phyloP scores from a whole-genome alignment of 2,888 invertebrate genomes.

The Ceraclea dissimilis region DNA sequence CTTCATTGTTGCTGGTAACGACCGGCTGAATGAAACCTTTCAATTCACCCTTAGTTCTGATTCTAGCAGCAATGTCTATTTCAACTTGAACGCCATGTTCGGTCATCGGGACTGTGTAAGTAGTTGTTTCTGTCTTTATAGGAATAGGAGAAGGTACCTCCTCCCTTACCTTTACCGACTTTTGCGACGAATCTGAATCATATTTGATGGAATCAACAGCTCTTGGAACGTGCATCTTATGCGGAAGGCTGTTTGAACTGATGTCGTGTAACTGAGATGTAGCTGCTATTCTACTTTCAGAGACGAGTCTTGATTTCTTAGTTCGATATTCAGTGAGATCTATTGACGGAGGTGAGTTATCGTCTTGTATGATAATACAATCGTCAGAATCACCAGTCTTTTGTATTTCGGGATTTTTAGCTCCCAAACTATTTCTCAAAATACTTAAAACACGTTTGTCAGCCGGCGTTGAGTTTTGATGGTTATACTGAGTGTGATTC shows the following conservation, averaged over 20 bases:
- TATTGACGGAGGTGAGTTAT: constrained; percentile 35
- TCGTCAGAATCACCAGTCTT: constrained; percentile 45
- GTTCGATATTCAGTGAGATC: constrained; percentile 42
- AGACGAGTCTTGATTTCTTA: constrained; percentile 35
- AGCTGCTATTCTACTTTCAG: constrained; percentile 10
- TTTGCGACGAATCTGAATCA: constrained; percentile 40
- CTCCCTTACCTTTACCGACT: constrained; percentile 29
- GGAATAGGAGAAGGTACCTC: constrained; percentile 20
- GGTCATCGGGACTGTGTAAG: not conserved
- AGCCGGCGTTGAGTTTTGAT: constrained; percentile 38
- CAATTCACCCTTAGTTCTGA: constrained; percentile 79
- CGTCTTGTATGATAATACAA: constrained; percentile 46
- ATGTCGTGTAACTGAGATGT: constrained; percentile 8
- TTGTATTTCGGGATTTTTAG: constrained; percentile 50
- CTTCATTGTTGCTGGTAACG: constrained; percentile 26
- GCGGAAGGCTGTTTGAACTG: constrained; percentile 28
- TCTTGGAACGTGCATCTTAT: constrained; percentile 60
- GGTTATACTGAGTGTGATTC: not conserved
- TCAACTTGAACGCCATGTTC: constrained; percentile 31
- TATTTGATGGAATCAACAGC: constrained; percentile 59
- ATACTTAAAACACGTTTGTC: constrained; percentile 65
- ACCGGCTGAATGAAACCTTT: constrained; percentile 46
- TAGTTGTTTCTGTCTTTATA: constrained; percentile 29
- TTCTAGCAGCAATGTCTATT: constrained; percentile 59
- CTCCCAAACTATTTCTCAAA: constrained; percentile 63